These are phyloP conservation scores for Drosophila pegasa DNA, from an alignment of 2,888 invertebrate species.

Conservation along the genomic window DNA sequence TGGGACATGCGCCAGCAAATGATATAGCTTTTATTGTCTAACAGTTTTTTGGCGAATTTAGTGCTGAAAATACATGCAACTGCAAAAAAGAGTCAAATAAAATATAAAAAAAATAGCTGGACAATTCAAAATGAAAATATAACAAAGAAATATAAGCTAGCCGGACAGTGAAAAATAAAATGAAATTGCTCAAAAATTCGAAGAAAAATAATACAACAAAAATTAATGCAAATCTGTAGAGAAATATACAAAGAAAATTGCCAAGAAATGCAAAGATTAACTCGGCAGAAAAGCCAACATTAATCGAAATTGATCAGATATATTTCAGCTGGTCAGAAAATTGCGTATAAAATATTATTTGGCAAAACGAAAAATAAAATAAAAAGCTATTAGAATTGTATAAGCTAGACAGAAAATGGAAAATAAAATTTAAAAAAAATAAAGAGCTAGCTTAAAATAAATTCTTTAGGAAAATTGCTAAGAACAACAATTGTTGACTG, in stretches of 20 bases:
- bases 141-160: neutral
- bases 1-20: slow-evolving; percentile 31
- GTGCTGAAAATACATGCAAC: slow-evolving; percentile 14
- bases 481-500: no score
- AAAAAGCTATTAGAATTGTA: neutral
- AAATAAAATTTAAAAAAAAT: no score
- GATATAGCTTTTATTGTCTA: slow-evolving; percentile 28
- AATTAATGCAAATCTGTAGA: neutral
- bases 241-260: neutral
- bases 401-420: no score
- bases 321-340: neutral
- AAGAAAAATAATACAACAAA: neutral
- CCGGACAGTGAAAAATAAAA: neutral
- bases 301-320: neutral
- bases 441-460: no score
- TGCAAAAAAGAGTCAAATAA: neutral
- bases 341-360: no score
- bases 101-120: neutral
- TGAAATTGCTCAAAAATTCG: neutral
- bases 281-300: neutral
- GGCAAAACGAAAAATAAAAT: neutral
- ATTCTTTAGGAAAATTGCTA: no score
- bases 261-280: neutral
- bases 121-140: neutral
- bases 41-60: slow-evolving; percentile 20